A percentile compares a stretch with the other conserved stretches of the same genome.
These are phyloP conservation scores for Circaetus gallicus DNA, from an alignment of 2,113 vertebrate genomes.

Conservation along the genomic window DNA sequence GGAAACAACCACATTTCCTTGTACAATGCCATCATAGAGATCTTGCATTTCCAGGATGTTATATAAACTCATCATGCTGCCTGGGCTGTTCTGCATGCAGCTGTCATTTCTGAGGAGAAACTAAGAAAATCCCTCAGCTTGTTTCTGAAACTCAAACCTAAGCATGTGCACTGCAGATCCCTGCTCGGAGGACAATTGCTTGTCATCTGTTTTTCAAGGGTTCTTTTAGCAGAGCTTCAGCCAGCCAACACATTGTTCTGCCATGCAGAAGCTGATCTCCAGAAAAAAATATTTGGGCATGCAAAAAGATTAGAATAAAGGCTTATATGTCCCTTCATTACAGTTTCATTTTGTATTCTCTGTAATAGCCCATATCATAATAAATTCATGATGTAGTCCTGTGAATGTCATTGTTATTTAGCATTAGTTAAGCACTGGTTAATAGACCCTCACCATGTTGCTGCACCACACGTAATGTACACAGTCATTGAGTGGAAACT, in stretches of 20 bases:
- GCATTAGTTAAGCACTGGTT: slow-evolving; percentile 46
- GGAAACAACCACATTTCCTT: neutral
- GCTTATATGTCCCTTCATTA: slow-evolving; percentile 10
- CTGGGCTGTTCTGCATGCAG: neutral
- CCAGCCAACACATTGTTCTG: neutral
- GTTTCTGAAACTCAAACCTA: slow-evolving; percentile 8
- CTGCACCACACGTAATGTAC: neutral
- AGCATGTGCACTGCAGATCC: neutral
- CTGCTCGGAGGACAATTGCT: neutral
- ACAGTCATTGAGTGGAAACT: neutral
- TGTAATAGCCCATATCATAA: slow-evolving; percentile 58
- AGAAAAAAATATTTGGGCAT: slow-evolving; percentile 1
- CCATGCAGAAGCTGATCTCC: slow-evolving; percentile 28
- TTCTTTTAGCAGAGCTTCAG: neutral
- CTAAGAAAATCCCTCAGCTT: neutral
- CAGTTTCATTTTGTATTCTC: slow-evolving; percentile 50
- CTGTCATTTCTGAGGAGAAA: slow-evolving; percentile 18
- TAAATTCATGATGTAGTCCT: slow-evolving; percentile 63
- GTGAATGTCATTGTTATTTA: slow-evolving; percentile 65
- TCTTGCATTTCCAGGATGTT: neutral
- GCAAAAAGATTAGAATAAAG: slow-evolving; percentile 7
- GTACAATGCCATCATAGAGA: neutral
- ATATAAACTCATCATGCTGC: neutral
- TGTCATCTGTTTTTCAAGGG: slow-evolving; percentile 25
- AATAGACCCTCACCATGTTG: neutral